Base-by-base conservation (phyloP, 2,797 vertebrate species). In the Acanthurus leucopareius region DNA sequence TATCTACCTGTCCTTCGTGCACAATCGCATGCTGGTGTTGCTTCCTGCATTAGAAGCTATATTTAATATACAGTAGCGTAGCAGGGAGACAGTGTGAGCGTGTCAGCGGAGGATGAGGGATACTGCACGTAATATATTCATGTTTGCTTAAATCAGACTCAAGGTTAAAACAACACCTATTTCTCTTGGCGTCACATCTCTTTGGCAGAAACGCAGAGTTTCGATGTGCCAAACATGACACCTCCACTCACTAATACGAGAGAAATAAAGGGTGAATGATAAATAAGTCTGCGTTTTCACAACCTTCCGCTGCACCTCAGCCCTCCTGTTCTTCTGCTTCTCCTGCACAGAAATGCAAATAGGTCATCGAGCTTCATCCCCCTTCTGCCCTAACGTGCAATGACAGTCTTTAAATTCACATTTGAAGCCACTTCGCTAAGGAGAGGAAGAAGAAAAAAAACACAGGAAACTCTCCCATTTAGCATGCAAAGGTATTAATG, bases 141-240 rank as follows among this genome's bases (percentile, higher is more conserved):
- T 93, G 93, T 93, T 94, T 93, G 86, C 91, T 94, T 91, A 93
- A 93, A 94, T 93, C 92, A 89, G 87, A 82, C 91, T 92, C 94
- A 95, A 95, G 93, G 93, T 93, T 93, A 94, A 93, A 93, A 94
- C 92, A 94, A 93, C 91, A 92, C 84, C 88, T 85, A 94, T 94
- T 94, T 91, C 91, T 94, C 91, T 91, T 81, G 85, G 89, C 91
- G 85, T 94, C 92, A 92, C 91, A 87, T 94, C 89, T 92, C 89
- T 91, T 93, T 92, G 89, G 90, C 90, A 91, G 91, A n/a, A 89
- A 93, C 86, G 75, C 69, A 81, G 85, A 89, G 80, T 92, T 92
- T 87, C 61, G 19, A 90, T 60, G 87, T 88, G 91, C 91, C 92
- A 93, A 93, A 94, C 88, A 92, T 89, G 91, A 93, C 92, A 94